A percentile compares a stretch with the other conserved stretches of the same genome.
Evolutionary conservation across 1,140 invertebrate species (phyloP).

Genomic region (Tyrophagus putrescentiae): DNA sequence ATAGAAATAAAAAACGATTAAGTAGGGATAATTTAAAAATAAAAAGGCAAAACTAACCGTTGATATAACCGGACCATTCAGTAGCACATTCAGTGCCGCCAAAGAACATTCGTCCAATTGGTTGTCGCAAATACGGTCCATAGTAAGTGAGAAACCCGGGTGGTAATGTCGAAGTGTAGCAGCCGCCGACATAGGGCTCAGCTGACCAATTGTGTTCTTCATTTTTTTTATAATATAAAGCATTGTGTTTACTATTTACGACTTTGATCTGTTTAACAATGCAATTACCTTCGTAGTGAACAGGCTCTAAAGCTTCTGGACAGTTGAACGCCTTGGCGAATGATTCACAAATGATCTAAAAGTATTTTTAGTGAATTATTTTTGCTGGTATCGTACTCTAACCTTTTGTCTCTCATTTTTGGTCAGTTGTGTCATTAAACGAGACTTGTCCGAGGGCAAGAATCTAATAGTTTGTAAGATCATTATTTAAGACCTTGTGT

Average conservation of each 20-base stretch:
- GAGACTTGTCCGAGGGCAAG: conserved; percentile 23
- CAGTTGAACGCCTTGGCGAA: conserved; percentile 23
- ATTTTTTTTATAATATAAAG: too few relatives aligned
- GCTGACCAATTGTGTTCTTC: conserved; percentile 36
- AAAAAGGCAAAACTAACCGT: too few relatives aligned
- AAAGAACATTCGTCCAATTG: conserved; percentile 33
- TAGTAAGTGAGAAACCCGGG: conserved; percentile 34
- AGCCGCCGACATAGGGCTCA: conserved; percentile 36
- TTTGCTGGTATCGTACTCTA: too few relatives aligned
- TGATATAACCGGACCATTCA: conserved; percentile 39
- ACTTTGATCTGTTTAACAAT: too few relatives aligned
- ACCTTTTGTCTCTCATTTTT: conserved; percentile 25
- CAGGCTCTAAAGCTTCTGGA: conserved; percentile 27
- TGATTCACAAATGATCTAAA: conserved; percentile 22
- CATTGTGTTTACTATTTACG: too few relatives aligned
- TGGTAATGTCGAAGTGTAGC: conserved; percentile 33
- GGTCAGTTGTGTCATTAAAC: conserved; percentile 17
- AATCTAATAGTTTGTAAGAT: too few relatives aligned
- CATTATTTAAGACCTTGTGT: too few relatives aligned
- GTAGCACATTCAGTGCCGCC: conserved; percentile 39
- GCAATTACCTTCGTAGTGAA: too few relatives aligned
- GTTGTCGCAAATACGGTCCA: conserved; percentile 31
- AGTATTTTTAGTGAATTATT: too few relatives aligned
- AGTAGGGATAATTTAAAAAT: too few relatives aligned
- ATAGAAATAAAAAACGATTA: too few relatives aligned